Evolutionary conservation across 2,888 invertebrate species (phyloP), one percentile per base, ranked within the genome.

Genomic region (Phengaris arion): DNA sequence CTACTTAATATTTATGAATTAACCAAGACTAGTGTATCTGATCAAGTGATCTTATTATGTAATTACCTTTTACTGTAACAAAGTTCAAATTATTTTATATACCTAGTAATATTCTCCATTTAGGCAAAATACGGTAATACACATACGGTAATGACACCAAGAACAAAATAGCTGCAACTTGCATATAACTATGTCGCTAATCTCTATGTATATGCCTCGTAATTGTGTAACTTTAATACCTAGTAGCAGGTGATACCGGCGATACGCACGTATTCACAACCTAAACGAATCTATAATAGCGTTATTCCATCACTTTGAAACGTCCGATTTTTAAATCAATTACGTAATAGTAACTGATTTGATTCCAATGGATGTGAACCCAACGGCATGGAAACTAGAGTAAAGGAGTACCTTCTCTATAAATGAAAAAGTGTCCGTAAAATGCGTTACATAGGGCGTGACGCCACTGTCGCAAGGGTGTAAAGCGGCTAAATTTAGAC

Each of bases 191-290:
- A n/a, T 57, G 55, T 57, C n/a, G 15, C 55, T 57, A 57, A 57
- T 57, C 15, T 8, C 55, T 57, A 35, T 2, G 35, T 35, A 57
- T 5, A 57, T 57, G n/a, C 55, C n/a, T 7, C n/a, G 55, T 57
- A 15, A 55, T 57, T 57, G n/a, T 15, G 7, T 57, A 8, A 57
- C 55, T 35, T 35, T 35, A 57, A n/a, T 48, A 48, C 8, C 48
- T 48, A 48, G 55, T 57, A 12, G n/a, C 54, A 54, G 13, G 10
- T 6, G n/a, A 15, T 15, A 57, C 55, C 55, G 55, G 55, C n/a
- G n/a, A 57, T n/a, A 57, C 55, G 55, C 55, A 57, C 55, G 55
- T 57, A 57, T 57, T 57, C 55, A 57, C 55, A 57, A 15, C 55
- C 55, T 3, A 15, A 57, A 57, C 55, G 15, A 57, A 57, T 57